Percentiles rank a stretch among this genome's conserved stretches.
Conservation (phyloP, 2,113 vertebrate species). For the Noctilio leporinus region DNA sequence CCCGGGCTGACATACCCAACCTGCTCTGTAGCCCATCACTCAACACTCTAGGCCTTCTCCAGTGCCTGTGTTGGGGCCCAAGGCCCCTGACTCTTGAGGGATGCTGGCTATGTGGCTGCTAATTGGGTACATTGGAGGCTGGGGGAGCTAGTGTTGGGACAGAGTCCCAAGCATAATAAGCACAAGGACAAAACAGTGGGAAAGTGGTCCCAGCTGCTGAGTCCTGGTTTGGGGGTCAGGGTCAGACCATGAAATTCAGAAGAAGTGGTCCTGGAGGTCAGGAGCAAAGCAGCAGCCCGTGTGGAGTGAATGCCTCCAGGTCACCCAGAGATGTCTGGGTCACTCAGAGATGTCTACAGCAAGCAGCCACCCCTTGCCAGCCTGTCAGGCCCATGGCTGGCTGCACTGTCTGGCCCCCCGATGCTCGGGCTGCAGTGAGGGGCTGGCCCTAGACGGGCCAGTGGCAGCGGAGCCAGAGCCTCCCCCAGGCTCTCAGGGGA, state of each 20-base stretch:
- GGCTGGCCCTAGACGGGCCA: background rate
- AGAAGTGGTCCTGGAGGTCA: background rate
- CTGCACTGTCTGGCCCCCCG: background rate
- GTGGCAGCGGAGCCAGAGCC: background rate
- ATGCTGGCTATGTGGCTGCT: background rate
- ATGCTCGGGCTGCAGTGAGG: background rate
- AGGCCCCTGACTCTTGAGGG: background rate
- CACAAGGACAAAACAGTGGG: background rate
- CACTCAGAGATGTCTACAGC: background rate
- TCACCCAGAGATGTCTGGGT: background rate
- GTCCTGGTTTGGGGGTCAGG: background rate
- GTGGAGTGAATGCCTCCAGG: background rate
- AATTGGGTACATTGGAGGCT: background rate
- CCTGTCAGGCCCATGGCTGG: background rate
- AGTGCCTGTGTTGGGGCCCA: background rate
- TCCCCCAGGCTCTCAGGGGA: background rate
- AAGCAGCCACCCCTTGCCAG: background rate
- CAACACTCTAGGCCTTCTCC: background rate
- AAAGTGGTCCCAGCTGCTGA: background rate
- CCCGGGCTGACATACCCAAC: background rate
- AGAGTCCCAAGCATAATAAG: background rate
- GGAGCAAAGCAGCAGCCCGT: background rate
- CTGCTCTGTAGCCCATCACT: background rate
- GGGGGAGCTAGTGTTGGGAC: background rate
- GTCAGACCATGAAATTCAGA: background rate